A percentile compares a stretch with the other conserved stretches of the same genome.
Conservation (phyloP, 2,113 vertebrate species). For the Tupaia chinensis region DNA sequence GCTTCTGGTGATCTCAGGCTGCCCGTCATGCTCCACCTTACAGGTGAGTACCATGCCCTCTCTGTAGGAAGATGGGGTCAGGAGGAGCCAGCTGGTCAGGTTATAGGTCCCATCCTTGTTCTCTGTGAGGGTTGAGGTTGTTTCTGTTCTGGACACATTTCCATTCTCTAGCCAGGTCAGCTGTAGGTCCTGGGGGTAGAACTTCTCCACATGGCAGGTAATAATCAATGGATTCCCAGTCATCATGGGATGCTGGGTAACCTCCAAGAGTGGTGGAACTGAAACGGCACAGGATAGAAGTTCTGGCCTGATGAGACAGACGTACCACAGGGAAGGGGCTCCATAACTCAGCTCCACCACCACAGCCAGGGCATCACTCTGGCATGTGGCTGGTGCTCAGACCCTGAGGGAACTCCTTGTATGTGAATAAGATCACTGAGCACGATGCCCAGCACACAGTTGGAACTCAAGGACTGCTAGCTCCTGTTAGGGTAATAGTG, state of each 20-base stretch:
- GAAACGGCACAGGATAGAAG: constrained; percentile 48
- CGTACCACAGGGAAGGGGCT: not conserved
- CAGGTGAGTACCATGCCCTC: not conserved
- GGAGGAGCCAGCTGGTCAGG: not conserved
- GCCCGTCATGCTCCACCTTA: not conserved
- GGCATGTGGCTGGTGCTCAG: not conserved
- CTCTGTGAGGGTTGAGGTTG: accelerated
- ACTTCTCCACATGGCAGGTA: not conserved
- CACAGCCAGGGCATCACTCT: accelerated
- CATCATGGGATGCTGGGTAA: accelerated
- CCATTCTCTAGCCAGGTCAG: constrained; percentile 38
- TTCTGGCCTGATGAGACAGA: not conserved
- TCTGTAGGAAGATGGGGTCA: not conserved
- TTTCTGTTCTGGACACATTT: not conserved
- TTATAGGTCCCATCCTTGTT: constrained; percentile 39
- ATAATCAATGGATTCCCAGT: not conserved
- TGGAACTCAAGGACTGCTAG: not conserved
- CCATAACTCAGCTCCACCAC: accelerated
- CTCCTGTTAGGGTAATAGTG: not conserved
- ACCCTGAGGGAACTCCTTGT: accelerated
- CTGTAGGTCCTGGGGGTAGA: not conserved
- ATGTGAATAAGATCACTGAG: too few relatives aligned
- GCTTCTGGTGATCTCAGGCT: accelerated
- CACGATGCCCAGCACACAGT: not conserved
- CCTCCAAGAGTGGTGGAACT: constrained; percentile 53